These are phyloP conservation scores for Gandaritis pyraliata DNA, from an alignment of 2,888 invertebrate genomes.

Conservation along the genomic window DNA sequence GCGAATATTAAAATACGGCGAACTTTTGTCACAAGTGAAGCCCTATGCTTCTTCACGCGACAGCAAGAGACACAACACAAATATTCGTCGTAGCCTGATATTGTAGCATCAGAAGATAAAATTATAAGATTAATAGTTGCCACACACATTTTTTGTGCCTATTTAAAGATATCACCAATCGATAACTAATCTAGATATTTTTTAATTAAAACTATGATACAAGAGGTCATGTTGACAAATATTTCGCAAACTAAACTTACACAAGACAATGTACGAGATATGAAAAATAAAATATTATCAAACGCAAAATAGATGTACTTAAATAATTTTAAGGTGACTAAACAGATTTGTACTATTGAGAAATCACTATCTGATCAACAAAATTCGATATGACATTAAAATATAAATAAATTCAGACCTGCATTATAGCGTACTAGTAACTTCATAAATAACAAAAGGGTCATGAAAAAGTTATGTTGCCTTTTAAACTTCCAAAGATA, in stretches of 20 bases:
- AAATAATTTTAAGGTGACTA: constrained; percentile 67
- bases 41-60: neutral
- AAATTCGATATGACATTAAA: constrained; percentile 46
- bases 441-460: neutral
- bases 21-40: neutral
- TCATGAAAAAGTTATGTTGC: too few species aligned
- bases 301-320: constrained; percentile 57
- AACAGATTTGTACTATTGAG: constrained; percentile 77
- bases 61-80: neutral
- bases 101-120: constrained; percentile 21
- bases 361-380: constrained; percentile 62
- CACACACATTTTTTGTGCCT: constrained; percentile 39
- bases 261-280: constrained; percentile 50
- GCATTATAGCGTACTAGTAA: neutral
- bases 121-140: constrained; percentile 26
- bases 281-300: constrained; percentile 50
- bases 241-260: constrained; percentile 47
- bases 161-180: constrained; percentile 26
- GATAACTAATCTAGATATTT: constrained; percentile 25
- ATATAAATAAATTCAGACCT: constrained; percentile 7
- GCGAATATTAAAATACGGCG: neutral
- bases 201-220: constrained; percentile 16
- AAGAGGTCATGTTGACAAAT: constrained; percentile 13
- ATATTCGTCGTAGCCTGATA: neutral
- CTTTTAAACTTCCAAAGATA: too few species aligned